These are phyloP conservation scores for Connochaetes taurinus DNA, from an alignment of 2,113 vertebrate genomes.

Conservation along the genomic window DNA sequence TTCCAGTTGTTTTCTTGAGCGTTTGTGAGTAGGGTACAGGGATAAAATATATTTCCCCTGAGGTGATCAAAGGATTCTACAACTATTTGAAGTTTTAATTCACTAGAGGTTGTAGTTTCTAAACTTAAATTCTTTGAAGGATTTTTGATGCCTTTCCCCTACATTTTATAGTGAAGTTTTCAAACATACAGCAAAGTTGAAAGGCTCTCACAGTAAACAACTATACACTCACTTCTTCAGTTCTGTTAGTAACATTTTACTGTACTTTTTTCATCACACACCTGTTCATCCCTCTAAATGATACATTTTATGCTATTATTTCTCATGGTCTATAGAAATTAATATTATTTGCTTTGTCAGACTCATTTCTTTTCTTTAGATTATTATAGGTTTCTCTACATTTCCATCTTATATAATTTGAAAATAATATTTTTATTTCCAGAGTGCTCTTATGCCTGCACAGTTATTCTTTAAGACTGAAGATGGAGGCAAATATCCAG, in stretches of 20 bases:
- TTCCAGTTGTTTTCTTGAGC: neutral
- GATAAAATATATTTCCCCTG: neutral
- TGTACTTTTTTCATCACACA: neutral
- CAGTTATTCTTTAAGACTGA: conserved; percentile 97
- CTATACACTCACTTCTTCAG: neutral
- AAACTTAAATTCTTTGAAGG: neutral
- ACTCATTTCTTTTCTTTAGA: neutral
- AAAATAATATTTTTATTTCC: conserved; percentile 31
- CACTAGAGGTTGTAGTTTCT: neutral
- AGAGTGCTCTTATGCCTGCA: conserved; percentile 98
- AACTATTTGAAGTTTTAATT: neutral
- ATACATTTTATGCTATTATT: neutral
- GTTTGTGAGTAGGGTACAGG: neutral
- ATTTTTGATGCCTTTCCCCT: neutral
- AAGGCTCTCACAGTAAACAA: neutral
- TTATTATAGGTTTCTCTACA: neutral
- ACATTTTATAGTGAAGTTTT: neutral
- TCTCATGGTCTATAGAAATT: neutral
- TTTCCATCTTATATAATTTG: neutral
- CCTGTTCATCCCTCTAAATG: neutral
- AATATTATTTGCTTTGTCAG: neutral
- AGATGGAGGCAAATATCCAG: conserved; percentile 93
- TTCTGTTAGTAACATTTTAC: neutral
- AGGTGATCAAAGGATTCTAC: neutral
- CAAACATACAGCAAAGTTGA: neutral